Percentiles rank a stretch among this genome's conserved stretches.
phyloP scores from a whole-genome alignment of 2,797 vertebrate genomes.

The Sebastes flavidus region DNA sequence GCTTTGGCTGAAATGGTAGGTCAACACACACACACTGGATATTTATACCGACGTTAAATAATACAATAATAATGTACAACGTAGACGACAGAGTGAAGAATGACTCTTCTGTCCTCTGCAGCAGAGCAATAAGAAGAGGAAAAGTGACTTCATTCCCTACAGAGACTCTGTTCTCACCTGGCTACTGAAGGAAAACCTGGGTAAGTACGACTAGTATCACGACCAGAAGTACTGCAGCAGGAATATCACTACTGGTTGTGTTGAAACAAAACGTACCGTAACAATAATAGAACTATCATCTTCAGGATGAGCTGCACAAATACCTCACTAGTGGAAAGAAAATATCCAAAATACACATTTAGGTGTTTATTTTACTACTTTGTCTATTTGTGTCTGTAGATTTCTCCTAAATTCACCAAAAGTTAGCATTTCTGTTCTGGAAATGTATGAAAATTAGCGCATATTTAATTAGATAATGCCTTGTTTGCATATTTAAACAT shows the following conservation, averaged over 20 bases:
- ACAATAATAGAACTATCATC: background rate
- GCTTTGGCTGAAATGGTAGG: slow-evolving; percentile 84
- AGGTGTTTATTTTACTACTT: no score
- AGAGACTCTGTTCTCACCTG: slow-evolving; percentile 92
- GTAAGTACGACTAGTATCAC: slow-evolving; percentile 58
- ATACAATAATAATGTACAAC: background rate
- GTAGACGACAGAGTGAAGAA: background rate
- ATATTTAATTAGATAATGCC: no score
- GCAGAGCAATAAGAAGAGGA: slow-evolving; percentile 89
- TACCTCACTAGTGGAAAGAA: background rate
- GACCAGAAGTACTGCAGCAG: background rate
- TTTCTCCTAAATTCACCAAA: no score
- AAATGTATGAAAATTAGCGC: no score
- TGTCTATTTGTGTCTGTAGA: no score
- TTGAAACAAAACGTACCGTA: background rate
- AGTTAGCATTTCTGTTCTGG: no score
- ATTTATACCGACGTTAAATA: background rate
- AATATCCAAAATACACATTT: no score
- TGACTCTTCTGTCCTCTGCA: slow-evolving; percentile 35
- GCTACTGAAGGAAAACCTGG: slow-evolving; percentile 92
- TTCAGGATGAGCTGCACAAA: background rate
- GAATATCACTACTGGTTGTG: background rate
- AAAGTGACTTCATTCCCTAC: slow-evolving; percentile 90
- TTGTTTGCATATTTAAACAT: no score
- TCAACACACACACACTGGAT: background rate